Evolutionary conservation across 1,140 invertebrate species (phyloP).

Genomic region (Temnothorax nylanderi): DNA sequence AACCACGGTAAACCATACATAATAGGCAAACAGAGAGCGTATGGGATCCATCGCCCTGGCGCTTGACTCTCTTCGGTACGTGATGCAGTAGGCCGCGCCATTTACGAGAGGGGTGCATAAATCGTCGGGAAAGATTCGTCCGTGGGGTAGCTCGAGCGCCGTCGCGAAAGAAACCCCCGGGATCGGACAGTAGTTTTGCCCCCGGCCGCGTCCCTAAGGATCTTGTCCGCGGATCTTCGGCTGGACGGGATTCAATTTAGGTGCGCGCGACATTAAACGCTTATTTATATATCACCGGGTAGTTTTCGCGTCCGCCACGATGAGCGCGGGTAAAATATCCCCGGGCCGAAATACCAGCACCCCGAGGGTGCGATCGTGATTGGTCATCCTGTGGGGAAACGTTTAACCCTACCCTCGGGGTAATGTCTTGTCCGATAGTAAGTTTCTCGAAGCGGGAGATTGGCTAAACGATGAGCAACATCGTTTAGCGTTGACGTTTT

Average conservation of each 20-base stretch:
- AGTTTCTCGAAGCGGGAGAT: background rate
- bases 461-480: background rate
- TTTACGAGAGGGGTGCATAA: constrained; percentile 70
- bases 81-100: constrained; percentile 60
- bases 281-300: constrained; percentile 71
- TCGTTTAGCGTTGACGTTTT: constrained; percentile 5
- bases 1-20: constrained; percentile 80
- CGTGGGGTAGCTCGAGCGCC: too few relatives aligned
- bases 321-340: background rate
- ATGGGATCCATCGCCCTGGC: constrained; percentile 76
- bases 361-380: background rate
- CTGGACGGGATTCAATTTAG: constrained; percentile 82
- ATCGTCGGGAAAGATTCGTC: constrained; percentile 69
- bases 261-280: constrained; percentile 75
- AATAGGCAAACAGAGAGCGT: constrained; percentile 76
- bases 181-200: constrained; percentile 71
- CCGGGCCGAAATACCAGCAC: background rate
- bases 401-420: constrained; percentile 3
- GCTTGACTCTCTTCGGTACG: constrained; percentile 74
- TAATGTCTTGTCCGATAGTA: constrained; percentile 6
- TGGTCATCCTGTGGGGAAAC: background rate
- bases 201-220: constrained; percentile 55
- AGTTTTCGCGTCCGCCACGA: constrained; percentile 60
- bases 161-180: background rate
- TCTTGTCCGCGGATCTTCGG: constrained; percentile 74